Evolutionary conservation across 2,113 vertebrate species (phyloP), one percentile per base, ranked within the genome.

Genomic region (Bubo bubo): DNA sequence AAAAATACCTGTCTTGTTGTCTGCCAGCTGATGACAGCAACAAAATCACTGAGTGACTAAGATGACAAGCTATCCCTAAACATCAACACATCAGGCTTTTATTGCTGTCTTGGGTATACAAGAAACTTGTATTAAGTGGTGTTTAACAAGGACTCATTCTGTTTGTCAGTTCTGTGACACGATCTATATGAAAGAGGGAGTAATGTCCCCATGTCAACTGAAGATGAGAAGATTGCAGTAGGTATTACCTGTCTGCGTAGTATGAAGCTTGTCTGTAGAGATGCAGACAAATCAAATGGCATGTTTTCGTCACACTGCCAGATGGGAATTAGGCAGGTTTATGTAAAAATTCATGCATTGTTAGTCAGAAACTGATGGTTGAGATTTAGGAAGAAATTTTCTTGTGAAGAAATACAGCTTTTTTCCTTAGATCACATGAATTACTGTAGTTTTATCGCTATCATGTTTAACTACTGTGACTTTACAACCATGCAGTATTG

Each of bases 11-110:
- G 85, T 90, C 71, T 19, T 86, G 16, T 92, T 94, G 47, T 81
- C 63, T 97, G 95, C 89, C 74, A 97, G 83, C 84, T 77, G 89
- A 41, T 94, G 95, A 86, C 93, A 97, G 91, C 73, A 63, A 92
- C 90, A 81, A 81, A 88, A 86, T 92, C 90, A 55, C 75, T 12
- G 66, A 94, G 95, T 82, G 89, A 79, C 81, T 77, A 77, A 93
- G 66, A 83, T 89, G 92, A 97, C 90, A 96, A 93, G 84, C 82
- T 93, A 23, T 92, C 79, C 63, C 70, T 90, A n/a, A 67, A 70
- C 75, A 72, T 94, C 92, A 79, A 75, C 85, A 85, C 83, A 79
- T 91, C 90, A 84, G 79, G 68, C 88, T 97, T 93, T 90, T 85
- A 71, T 43, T 87, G 71, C 58, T 93, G 56, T 84, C 93, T 90